phyloP scores from a whole-genome alignment of 2,113 vertebrate genomes.

The Trichechus manatus region DNA sequence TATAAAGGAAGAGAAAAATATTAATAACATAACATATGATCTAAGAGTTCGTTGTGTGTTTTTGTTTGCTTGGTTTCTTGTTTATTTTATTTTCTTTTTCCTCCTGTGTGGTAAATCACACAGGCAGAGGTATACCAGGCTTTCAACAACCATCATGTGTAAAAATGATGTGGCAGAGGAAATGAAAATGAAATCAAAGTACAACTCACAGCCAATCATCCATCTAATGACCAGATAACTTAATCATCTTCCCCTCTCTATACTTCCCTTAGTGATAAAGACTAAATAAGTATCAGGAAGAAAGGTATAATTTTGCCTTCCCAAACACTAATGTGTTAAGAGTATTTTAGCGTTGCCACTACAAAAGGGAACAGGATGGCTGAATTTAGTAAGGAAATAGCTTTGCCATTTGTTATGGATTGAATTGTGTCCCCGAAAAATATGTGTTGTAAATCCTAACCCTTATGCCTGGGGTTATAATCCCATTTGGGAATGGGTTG shows the following conservation, averaged over 20 bases:
- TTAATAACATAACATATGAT: not conserved
- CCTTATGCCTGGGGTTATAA: not conserved
- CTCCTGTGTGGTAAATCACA: not conserved
- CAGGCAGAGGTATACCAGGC: not conserved
- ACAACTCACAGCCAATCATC: not conserved
- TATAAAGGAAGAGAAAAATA: not conserved
- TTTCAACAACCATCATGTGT: conserved; percentile 46
- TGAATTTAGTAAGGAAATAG: not conserved
- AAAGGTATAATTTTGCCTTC: not conserved
- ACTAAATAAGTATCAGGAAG: not conserved
- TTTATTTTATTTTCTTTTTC: conserved; percentile 11
- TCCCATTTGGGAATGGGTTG: not conserved
- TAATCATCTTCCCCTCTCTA: not conserved
- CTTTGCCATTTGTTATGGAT: not conserved
- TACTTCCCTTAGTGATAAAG: not conserved
- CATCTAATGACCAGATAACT: not conserved
- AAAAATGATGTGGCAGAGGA: conserved; percentile 10
- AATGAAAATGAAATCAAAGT: conserved; percentile 21
- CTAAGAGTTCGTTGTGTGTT: not conserved
- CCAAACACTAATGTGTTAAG: not conserved
- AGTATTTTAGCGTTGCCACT: not conserved
- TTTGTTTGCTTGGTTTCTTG: not conserved
- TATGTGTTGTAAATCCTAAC: not conserved
- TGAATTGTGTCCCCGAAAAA: not conserved
- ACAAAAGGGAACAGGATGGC: not conserved